A percentile compares a stretch with the other conserved stretches of the same genome.
phyloP scores from a whole-genome alignment of 2,797 vertebrate genomes.

The Poeciliopsis turneri region DNA sequence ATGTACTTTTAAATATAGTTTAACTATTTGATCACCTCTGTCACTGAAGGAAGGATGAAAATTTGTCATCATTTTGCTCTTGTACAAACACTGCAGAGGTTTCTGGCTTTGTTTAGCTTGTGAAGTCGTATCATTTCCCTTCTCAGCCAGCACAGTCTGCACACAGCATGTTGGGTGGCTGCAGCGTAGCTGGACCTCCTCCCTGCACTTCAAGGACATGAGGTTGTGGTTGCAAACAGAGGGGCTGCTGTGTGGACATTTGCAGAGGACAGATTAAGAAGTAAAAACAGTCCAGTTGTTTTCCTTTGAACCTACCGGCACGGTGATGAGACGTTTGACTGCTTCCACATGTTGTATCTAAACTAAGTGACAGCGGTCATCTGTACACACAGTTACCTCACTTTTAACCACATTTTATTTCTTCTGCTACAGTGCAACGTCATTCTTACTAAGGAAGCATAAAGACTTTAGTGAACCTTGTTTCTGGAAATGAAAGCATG shows the following conservation, averaged over 20 bases:
- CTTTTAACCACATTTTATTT: background rate
- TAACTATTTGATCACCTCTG: background rate
- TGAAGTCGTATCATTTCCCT: conserved; percentile 56
- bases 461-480: background rate
- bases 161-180: conserved; percentile 65
- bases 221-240: conserved; percentile 36
- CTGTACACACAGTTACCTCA: conserved; percentile 3
- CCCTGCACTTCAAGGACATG: conserved; percentile 55
- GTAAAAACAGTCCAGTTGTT: conserved; percentile 16
- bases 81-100: conserved; percentile 60
- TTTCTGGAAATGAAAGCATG: background rate
- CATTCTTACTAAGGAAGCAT: background rate
- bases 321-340: conserved; percentile 14
- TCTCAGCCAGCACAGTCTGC: conserved; percentile 18
- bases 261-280: conserved; percentile 20
- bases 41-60: background rate
- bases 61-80: conserved; percentile 35
- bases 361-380: conserved; percentile 15
- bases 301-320: background rate
- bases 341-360: conserved; percentile 45
- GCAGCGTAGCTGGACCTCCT: conserved; percentile 43
- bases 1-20: background rate
- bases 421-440: background rate
- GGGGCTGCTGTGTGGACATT: conserved; percentile 14
- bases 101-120: conserved; percentile 71